These are phyloP conservation scores for Artemia sinica DNA, from an alignment of 2,888 invertebrate species.

Conservation along the genomic window DNA sequence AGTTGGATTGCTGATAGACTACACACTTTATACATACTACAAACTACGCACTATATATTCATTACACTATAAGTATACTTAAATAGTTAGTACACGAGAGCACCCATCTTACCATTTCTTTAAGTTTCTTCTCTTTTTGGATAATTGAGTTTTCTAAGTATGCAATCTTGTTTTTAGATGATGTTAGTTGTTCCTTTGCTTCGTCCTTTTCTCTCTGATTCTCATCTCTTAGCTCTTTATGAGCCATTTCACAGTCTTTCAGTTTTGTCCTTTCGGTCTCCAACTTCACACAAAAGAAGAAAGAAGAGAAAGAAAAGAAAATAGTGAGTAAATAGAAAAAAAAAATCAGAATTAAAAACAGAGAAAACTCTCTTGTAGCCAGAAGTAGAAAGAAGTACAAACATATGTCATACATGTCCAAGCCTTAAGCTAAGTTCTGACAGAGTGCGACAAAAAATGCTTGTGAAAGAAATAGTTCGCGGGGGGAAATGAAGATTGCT, in stretches of 20 bases:
- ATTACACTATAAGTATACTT: too few species aligned
- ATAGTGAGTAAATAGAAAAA: not conserved
- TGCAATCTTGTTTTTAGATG: slow-evolving; percentile 26
- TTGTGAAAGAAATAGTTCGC: too few species aligned
- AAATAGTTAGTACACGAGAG: too few species aligned
- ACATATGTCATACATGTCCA: too few species aligned
- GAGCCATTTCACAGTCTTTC: slow-evolving; percentile 27
- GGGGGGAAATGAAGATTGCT: too few species aligned
- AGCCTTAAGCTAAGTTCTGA: too few species aligned
- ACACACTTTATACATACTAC: too few species aligned
- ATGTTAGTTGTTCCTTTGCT: slow-evolving; percentile 27
- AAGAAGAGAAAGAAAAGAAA: not conserved
- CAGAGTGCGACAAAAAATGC: too few species aligned
- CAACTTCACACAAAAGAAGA: slow-evolving; percentile 25
- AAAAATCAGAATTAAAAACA: not conserved
- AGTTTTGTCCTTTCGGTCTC: slow-evolving; percentile 28
- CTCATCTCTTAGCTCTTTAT: slow-evolving; percentile 28
- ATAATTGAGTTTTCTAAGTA: slow-evolving; percentile 26
- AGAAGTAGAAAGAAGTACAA: too few species aligned
- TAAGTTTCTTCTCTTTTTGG: slow-evolving; percentile 42
- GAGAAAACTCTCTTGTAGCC: too few species aligned
- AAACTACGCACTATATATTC: too few species aligned
- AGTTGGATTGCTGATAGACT: too few species aligned
- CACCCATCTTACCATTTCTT: slow-evolving; percentile 39
- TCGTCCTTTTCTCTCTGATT: slow-evolving; percentile 30